Conservation (phyloP, 2,888 invertebrate genomes). For the Cephus sareptanus region DNA sequence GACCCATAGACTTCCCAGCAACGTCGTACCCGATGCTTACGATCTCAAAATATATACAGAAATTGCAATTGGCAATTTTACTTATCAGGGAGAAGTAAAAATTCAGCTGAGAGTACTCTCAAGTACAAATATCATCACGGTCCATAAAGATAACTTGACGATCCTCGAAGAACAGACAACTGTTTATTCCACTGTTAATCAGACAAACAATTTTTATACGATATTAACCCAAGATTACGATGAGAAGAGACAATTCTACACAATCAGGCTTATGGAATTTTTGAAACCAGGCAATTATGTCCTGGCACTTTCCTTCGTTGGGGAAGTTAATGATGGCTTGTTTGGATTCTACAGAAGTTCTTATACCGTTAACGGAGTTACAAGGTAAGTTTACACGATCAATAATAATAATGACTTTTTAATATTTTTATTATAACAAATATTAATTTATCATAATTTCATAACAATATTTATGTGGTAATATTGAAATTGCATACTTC, state of each 20-base stretch:
- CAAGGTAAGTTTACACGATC: conserved; percentile 65
- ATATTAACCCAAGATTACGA: conserved; percentile 37
- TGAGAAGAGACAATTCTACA: conserved; percentile 40
- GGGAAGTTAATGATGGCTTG: conserved; percentile 70
- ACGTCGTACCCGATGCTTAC: conserved; percentile 70
- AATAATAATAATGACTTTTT: background rate
- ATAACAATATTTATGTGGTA: background rate
- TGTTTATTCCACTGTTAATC: conserved; percentile 14
- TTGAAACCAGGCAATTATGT: conserved; percentile 61
- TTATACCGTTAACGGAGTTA: conserved; percentile 67
- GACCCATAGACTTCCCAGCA: conserved; percentile 69
- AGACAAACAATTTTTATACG: background rate
- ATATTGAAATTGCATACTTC: background rate
- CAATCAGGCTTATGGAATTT: conserved; percentile 21
- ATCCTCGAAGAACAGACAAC: conserved; percentile 46
- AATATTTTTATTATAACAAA: background rate
- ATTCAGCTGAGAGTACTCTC: conserved; percentile 62
- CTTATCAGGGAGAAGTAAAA: conserved; percentile 66
- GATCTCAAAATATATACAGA: conserved; percentile 61
- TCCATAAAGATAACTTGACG: conserved; percentile 68
- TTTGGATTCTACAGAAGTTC: conserved; percentile 74
- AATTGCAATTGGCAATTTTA: conserved; percentile 32
- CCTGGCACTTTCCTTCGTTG: conserved; percentile 69
- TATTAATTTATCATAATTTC: background rate
- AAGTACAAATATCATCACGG: conserved; percentile 58